These are phyloP conservation scores for Sisyra terminalis DNA, from an alignment of 2,888 invertebrate genomes.

Conservation along the genomic window DNA sequence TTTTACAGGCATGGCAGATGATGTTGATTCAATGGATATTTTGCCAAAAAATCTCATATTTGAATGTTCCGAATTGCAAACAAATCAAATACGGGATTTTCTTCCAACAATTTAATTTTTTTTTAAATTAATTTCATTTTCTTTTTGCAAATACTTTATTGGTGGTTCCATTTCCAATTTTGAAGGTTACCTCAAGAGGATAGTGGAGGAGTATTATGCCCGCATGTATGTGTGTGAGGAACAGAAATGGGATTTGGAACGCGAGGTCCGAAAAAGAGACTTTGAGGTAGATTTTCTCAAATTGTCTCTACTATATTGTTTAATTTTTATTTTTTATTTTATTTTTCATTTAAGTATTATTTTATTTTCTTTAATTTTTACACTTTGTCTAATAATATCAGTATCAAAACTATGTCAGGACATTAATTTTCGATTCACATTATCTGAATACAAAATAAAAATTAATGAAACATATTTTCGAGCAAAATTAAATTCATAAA, in stretches of 20 bases:
- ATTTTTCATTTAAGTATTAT: neutral
- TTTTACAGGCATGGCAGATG: constrained; percentile 5
- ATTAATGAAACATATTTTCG: too few species aligned
- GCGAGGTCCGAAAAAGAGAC: constrained; percentile 98
- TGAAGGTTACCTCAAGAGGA: constrained; percentile 78
- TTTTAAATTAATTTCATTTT: constrained; percentile 11
- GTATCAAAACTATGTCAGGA: too few species aligned
- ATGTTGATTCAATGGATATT: neutral
- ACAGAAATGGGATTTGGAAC: constrained; percentile 99
- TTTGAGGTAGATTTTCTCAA: constrained; percentile 63
- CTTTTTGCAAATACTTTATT: constrained; percentile 10
- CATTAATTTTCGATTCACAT: neutral
- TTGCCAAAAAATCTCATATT: too few species aligned
- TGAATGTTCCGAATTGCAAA: neutral
- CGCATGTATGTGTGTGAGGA: constrained; percentile 96
- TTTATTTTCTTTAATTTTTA: neutral
- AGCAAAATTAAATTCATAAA: neutral
- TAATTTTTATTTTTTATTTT: neutral
- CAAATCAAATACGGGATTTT: neutral
- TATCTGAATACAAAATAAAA: neutral
- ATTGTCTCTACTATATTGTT: neutral
- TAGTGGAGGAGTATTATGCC: constrained; percentile 91
- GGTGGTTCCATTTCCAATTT: constrained; percentile 20
- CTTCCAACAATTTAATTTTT: neutral
- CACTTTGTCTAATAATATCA: neutral